These are phyloP conservation scores for Pentamera pediparva DNA, from an alignment of 53 echinoderm and acorn worm genomes.

Conservation along the genomic window DNA sequence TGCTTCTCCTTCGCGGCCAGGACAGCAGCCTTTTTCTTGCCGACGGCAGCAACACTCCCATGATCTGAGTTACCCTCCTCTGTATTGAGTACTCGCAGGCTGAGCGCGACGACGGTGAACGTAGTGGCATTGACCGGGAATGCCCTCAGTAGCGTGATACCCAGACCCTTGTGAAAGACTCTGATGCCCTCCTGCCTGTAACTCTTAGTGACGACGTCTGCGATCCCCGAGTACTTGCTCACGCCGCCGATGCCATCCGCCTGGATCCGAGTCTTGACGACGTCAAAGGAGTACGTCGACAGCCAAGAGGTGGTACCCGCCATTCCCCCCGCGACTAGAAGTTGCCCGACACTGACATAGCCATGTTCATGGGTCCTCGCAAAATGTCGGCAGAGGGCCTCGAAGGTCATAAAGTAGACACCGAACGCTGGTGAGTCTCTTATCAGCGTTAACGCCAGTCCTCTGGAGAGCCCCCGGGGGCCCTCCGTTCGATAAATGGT, in stretches of 20 bases:
- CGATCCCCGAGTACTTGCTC: constrained; percentile 59
- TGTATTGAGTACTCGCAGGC: constrained; percentile 26
- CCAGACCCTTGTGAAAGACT: constrained; percentile 74
- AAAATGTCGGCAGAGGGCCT: constrained; percentile 59
- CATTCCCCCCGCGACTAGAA: constrained; percentile 76
- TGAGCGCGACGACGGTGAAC: constrained; percentile 66
- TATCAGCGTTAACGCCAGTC: constrained; percentile 54
- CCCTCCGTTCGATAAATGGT: constrained; percentile 70
- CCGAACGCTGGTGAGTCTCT: constrained; percentile 85
- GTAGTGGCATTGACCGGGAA: constrained; percentile 97
- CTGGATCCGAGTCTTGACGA: constrained; percentile 72
- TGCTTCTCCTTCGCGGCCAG: constrained; percentile 15
- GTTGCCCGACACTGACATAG: constrained; percentile 57
- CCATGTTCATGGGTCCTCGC: constrained; percentile 46
- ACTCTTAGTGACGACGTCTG: constrained; percentile 67
- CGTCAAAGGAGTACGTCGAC: constrained; percentile 61
- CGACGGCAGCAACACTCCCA: constrained; percentile 14
- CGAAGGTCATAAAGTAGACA: constrained; percentile 78
- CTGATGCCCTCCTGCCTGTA: constrained; percentile 59
- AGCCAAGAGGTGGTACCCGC: constrained; percentile 85
- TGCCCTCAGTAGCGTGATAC: constrained; percentile 72
- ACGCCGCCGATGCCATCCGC: constrained; percentile 72
- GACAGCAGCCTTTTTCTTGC: constrained; percentile 8
- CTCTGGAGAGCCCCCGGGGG: constrained; percentile 68
- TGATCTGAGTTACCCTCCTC: constrained; percentile 8